Percentiles rank a stretch among this genome's conserved stretches.
phyloP scores from a whole-genome alignment of 2,888 invertebrate species.

The Anorthoa munda region DNA sequence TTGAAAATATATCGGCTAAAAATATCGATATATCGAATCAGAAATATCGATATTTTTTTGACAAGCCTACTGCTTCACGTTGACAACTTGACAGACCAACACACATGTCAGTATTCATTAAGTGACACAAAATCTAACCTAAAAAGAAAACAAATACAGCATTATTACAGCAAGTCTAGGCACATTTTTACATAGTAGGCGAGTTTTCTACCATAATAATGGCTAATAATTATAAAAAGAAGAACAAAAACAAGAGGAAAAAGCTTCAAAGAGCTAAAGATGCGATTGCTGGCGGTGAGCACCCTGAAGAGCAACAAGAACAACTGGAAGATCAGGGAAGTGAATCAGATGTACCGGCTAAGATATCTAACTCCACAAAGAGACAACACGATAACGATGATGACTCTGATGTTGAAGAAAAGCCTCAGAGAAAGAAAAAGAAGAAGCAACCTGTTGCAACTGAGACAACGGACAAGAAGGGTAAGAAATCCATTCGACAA shows the following conservation, averaged over 20 bases:
- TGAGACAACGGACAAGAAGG: slow-evolving; percentile 81
- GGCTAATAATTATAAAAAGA: slow-evolving; percentile 76
- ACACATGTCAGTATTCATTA: slow-evolving; percentile 11
- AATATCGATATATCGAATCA: too few relatives aligned
- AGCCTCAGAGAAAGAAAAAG: slow-evolving; percentile 81
- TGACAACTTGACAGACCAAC: not conserved
- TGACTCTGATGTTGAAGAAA: slow-evolving; percentile 77
- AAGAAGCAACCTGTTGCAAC: slow-evolving; percentile 75
- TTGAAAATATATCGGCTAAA: too few relatives aligned
- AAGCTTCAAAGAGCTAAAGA: slow-evolving; percentile 51
- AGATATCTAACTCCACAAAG: slow-evolving; percentile 56
- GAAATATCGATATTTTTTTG: too few relatives aligned
- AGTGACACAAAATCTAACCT: slow-evolving; percentile 23
- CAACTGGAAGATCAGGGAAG: slow-evolving; percentile 58
- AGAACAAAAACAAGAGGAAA: slow-evolving; percentile 73
- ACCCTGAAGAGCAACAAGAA: slow-evolving; percentile 45
- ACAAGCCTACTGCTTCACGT: too few relatives aligned
- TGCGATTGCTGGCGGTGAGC: slow-evolving; percentile 5
- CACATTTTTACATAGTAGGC: slow-evolving; percentile 23
- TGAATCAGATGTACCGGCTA: slow-evolving; percentile 57
- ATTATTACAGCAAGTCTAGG: slow-evolving; percentile 3
- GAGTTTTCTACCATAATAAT: slow-evolving; percentile 59
- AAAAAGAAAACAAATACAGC: slow-evolving; percentile 18
- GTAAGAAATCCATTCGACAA: slow-evolving; percentile 92
- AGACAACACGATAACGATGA: slow-evolving; percentile 70